Percentiles rank a stretch among this genome's conserved stretches.
These are phyloP conservation scores for Acleris holmiana DNA, from an alignment of 2,888 invertebrate genomes.

Conservation along the genomic window DNA sequence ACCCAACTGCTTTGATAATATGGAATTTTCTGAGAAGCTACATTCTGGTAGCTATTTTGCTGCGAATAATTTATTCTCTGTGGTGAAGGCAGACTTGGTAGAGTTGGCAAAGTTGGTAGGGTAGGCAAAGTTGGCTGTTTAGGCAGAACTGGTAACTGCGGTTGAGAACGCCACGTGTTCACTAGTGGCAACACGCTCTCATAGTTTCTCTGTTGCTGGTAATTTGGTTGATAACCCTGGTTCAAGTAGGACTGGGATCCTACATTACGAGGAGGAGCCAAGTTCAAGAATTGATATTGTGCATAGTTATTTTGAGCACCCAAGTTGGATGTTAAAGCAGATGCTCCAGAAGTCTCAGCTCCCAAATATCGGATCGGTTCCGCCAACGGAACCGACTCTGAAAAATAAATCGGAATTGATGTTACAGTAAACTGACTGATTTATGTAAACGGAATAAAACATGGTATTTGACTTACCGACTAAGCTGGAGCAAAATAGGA, in stretches of 20 bases:
- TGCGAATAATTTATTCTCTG: too few species aligned
- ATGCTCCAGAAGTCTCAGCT: conserved; percentile 15
- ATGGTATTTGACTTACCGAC: conserved; percentile 24
- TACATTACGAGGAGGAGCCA: conserved; percentile 12
- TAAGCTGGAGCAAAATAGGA: conserved; percentile 26
- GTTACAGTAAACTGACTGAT: background rate
- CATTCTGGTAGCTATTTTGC: too few species aligned
- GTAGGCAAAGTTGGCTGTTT: conserved; percentile 12
- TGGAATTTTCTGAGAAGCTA: too few species aligned
- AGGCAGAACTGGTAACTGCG: background rate
- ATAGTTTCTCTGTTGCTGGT: conserved; percentile 12
- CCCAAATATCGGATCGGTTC: conserved; percentile 27
- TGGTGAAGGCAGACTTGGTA: background rate
- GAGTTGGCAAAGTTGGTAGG: conserved; percentile 12
- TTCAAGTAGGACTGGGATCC: conserved; percentile 1
- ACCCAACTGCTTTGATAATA: background rate
- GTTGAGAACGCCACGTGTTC: conserved; percentile 16
- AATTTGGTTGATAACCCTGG: conserved; percentile 7
- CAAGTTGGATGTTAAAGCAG: conserved; percentile 10
- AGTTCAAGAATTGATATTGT: conserved; percentile 2
- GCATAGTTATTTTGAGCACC: conserved; percentile 15
- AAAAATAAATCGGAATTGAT: background rate
- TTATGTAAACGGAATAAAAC: background rate
- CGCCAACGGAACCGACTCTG: conserved; percentile 25
- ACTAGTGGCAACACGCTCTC: background rate